Evolutionary conservation across 2,888 invertebrate genomes (phyloP), one percentile per base, ranked within the genome.

Genomic region (Caenorhabditis sp.): DNA sequence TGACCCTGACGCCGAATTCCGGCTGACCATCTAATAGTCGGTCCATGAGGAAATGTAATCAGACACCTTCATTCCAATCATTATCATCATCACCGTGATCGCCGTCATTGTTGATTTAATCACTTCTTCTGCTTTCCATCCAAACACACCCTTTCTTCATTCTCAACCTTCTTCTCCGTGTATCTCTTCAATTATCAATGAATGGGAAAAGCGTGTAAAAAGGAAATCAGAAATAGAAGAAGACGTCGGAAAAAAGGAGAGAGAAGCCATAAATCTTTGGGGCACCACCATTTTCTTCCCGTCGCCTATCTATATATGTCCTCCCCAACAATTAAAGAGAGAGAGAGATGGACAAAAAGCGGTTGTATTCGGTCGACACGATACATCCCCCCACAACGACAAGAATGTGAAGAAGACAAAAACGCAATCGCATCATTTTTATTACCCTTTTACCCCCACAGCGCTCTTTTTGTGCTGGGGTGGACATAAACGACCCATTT

Each of bases 381-480:
- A 61, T 28, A 22, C 51, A 54, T 54, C 54, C 66, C 19, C n/a
- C 14, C 26, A n/a, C 63, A n/a, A 2, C n/a, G 24, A 69, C 41
- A 44, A 10, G 5, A 14, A 44, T 12, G 16, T 16, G 44, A 35
- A 35, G 38, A 38, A 38, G 38, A 38, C 38, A 66, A 51, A 51
- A 35, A 54, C 68, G 58, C 72, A 72, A 72, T 72, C 72, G 47
- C 72, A 72, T 72, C 72, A 72, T 59, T 72, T 68, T 72, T 72
- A 72, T 72, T 49, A 72, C 59, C 59, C 56, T 58, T 59, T 59
- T 59, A 35, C 31, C 72, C 31, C 44, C 26, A 8, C 2, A 38
- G 28, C 28, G n/a, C 41, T 5, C 22, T 31, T 49, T 61, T 47
- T 24, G 68, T 24, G n/a, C n/a, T n/a, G n/a, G n/a, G n/a, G n/a